These are phyloP conservation scores for Tachystola acroxantha DNA, from an alignment of 2,888 invertebrate species.

Conservation along the genomic window DNA sequence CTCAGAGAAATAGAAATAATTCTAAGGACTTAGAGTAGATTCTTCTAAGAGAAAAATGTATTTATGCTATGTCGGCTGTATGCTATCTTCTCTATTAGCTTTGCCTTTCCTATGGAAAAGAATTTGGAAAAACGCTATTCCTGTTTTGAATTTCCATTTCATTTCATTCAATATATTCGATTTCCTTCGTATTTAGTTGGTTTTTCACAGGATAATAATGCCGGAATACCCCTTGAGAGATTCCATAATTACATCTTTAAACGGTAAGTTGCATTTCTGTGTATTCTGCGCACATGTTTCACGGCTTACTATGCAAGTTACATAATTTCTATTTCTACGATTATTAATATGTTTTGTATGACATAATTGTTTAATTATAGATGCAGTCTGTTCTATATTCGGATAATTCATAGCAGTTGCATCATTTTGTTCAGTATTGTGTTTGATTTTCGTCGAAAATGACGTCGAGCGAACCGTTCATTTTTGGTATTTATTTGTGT, in stretches of 20 bases:
- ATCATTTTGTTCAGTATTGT: constrained; percentile 3
- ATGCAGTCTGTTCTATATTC: constrained; percentile 44
- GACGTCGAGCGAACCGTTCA: constrained; percentile 33
- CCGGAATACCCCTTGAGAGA: constrained; percentile 59
- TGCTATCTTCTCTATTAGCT: no score
- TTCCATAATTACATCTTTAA: constrained; percentile 56
- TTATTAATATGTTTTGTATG: constrained; percentile 48
- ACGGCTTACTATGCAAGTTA: constrained; percentile 34
- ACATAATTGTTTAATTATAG: constrained; percentile 71
- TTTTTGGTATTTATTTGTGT: constrained; percentile 37
- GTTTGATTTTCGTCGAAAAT: constrained; percentile 17
- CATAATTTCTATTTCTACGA: constrained; percentile 57
- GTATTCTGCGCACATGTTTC: constrained; percentile 6
- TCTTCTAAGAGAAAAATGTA: no score
- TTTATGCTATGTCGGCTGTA: no score
- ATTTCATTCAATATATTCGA: constrained; percentile 2
- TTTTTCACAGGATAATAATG: constrained; percentile 30
- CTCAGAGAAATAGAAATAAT: no score
- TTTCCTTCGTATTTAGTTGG: background rate
- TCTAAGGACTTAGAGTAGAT: no score
- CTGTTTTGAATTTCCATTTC: constrained; percentile 8
- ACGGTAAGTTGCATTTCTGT: constrained; percentile 38
- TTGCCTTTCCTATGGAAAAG: no score
- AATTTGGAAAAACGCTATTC: no score
- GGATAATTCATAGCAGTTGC: constrained; percentile 16